phyloP scores from a whole-genome alignment of 2,113 vertebrate species.

The Astatoreochromis straeleni region DNA sequence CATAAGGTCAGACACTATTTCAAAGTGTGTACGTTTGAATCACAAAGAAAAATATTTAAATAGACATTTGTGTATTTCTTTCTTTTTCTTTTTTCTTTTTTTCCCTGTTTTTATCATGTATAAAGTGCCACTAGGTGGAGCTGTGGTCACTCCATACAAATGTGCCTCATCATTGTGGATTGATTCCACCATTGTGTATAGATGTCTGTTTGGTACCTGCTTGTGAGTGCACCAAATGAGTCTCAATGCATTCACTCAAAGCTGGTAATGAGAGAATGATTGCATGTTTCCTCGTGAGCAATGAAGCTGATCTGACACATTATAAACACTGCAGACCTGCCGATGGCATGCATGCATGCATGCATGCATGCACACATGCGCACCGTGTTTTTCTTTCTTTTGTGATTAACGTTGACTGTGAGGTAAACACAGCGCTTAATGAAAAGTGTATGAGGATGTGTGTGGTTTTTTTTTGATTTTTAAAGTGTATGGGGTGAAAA shows the following conservation, averaged over 20 bases:
- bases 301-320: constrained; percentile 22
- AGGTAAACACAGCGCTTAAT: constrained; percentile 28
- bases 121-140: constrained; percentile 26
- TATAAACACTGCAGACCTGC: constrained; percentile 24
- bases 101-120: background rate
- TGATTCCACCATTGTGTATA: background rate
- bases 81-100: background rate
- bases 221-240: background rate
- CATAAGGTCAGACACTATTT: constrained; percentile 75
- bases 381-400: background rate
- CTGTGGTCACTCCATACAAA: constrained; percentile 17
- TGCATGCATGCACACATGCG: background rate
- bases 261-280: constrained; percentile 48
- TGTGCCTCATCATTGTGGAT: constrained; percentile 1
- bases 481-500: background rate
- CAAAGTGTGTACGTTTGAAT: background rate
- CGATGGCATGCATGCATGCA: background rate
- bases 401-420: constrained; percentile 11
- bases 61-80: background rate
- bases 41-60: background rate
- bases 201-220: background rate
- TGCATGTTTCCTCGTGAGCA: constrained; percentile 34
- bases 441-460: background rate
- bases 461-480: fast-evolving
- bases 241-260: constrained; percentile 17